A percentile compares a stretch with the other conserved stretches of the same genome.
Conservation (phyloP, 2,113 vertebrate species). For the Albula goreensis region DNA sequence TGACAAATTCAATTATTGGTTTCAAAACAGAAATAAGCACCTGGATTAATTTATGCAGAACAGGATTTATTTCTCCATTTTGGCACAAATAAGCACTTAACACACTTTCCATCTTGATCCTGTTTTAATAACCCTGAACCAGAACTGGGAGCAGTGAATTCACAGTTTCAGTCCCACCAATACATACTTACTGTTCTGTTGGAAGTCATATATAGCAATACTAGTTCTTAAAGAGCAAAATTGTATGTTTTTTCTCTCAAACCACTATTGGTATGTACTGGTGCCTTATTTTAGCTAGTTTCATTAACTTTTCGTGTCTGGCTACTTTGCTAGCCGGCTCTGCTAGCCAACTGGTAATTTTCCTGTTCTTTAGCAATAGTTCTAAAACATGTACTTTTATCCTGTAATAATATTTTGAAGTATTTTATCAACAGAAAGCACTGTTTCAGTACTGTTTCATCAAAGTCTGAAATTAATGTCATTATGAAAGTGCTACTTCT, state of each 20-base stretch:
- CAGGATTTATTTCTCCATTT: neutral
- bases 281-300: no score
- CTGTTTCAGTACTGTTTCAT: no score
- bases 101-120: neutral
- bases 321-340: no score
- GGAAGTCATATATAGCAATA: neutral
- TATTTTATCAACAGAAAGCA: no score
- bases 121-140: neutral
- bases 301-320: no score
- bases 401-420: no score
- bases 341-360: no score
- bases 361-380: no score
- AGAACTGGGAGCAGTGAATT: neutral
- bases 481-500: no score
- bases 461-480: no score
- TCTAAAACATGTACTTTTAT: no score
- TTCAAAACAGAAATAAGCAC: neutral
- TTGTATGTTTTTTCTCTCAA: neutral
- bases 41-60: neutral
- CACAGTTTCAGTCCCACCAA: neutral
- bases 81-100: neutral
- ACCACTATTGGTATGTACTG: no score
- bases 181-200: conserved; percentile 21
- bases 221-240: neutral
- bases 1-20: neutral